A percentile compares a stretch with the other conserved stretches of the same genome.
These are phyloP conservation scores for Neuroterus valhalla DNA, from an alignment of 1,140 invertebrate genomes.

Conservation along the genomic window DNA sequence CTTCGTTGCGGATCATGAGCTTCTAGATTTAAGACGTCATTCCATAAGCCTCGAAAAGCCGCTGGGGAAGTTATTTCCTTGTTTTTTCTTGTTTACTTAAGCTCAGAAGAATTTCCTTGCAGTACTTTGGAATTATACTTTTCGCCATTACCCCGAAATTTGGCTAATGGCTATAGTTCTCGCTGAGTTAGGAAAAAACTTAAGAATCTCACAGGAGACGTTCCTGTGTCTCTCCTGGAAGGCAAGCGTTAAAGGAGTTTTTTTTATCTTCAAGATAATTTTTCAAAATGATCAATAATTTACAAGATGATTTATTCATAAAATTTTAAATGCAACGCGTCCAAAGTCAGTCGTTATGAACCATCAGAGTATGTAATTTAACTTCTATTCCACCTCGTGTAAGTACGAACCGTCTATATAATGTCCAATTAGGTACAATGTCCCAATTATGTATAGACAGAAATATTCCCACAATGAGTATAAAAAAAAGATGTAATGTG, in stretches of 20 bases:
- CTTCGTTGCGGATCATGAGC: constrained; percentile 33
- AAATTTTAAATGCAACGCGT: neutral
- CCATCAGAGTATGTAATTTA: constrained; percentile 9
- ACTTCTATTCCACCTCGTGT: neutral
- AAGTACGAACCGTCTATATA: neutral
- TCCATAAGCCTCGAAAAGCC: neutral
- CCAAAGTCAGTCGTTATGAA: neutral
- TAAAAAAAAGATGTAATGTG: neutral
- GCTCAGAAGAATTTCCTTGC: neutral
- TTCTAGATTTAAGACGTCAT: constrained; percentile 4
- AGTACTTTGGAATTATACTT: neutral
- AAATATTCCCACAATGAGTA: neutral
- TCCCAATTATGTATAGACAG: neutral
- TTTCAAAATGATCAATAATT: neutral
- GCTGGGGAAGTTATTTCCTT: neutral
- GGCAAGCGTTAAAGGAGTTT: neutral
- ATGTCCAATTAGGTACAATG: neutral
- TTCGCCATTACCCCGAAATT: neutral
- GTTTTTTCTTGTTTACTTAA: neutral
- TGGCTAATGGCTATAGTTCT: too few species aligned
- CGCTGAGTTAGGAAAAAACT: too few species aligned
- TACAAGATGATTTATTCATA: neutral
- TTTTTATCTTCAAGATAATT: neutral
- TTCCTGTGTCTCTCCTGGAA: too few species aligned
- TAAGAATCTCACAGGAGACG: too few species aligned